Conservation (phyloP, 2,113 vertebrate genomes). For the Etia nguti region DNA sequence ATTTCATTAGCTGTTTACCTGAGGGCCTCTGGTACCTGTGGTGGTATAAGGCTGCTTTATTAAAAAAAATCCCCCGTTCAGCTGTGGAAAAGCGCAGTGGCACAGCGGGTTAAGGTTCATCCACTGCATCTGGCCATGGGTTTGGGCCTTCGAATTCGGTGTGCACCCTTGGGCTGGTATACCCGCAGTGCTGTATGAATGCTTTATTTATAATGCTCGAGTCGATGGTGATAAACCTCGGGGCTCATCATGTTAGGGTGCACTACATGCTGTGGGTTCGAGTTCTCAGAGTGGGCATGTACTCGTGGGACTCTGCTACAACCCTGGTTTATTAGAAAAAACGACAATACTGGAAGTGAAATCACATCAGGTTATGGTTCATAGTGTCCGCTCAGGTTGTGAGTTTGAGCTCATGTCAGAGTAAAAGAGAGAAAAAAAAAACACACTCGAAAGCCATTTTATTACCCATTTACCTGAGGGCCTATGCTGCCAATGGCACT, state of each 20-base stretch:
- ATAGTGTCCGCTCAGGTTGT: background rate
- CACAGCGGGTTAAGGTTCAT: constrained; percentile 36
- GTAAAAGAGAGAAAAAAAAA: accelerated
- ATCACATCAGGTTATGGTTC: background rate
- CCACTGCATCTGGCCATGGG: constrained; percentile 22
- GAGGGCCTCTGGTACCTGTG: constrained; percentile 58
- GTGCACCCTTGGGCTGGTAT: background rate
- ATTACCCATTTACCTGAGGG: background rate
- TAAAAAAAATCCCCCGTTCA: constrained; percentile 33
- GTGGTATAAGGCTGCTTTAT: constrained; percentile 59
- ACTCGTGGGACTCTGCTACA: background rate
- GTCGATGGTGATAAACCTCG: background rate
- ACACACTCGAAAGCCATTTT: background rate
- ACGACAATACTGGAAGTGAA: background rate
- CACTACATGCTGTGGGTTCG: background rate
- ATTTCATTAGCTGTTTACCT: constrained; percentile 76
- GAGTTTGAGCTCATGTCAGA: background rate
- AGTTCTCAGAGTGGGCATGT: background rate
- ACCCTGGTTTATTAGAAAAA: constrained; percentile 5
- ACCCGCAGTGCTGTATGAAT: background rate
- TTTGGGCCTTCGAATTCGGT: constrained; percentile 1
- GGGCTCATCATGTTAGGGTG: background rate
- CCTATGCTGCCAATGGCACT: background rate
- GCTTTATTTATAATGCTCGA: constrained; percentile 5
- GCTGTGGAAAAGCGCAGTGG: background rate